Base-by-base conservation (phyloP, 2,797 vertebrate species). In the Saxicola maurus region DNA sequence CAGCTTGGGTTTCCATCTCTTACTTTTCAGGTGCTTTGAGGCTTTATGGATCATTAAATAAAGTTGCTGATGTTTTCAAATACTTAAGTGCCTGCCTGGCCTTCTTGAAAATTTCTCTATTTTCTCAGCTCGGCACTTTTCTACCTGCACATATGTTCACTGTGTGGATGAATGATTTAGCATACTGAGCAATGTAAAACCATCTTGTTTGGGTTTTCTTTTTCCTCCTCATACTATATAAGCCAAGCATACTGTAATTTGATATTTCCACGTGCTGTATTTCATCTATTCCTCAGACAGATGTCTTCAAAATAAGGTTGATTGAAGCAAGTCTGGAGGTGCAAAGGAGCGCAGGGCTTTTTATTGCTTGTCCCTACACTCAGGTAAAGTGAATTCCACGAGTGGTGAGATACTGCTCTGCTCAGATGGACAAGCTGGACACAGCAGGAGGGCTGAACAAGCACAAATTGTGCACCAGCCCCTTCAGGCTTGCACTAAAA, bases 11-110 rank as follows among this genome's bases (percentile, higher is more conserved):
- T 91, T 79, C 17, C 9, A 83, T 69, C 66, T 94, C 78, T 42
- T 46, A 55, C 30, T 38, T 60, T 46, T 42, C 1, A 0, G n/a
- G 68, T 65, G 67, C 77, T 94, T 24, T 21, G 45, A 72, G 65
- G 82, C 59, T 93, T 91, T 81, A 72, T 38, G 78, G 87, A 72
- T 91, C 72, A 85, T 93, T 89, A 86, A 55, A 81, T 66, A 80
- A 92, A 95, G 55, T 46, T 93, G 91, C 71, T 94, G 87, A 92
- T 92, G 51, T 37, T 93, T 80, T 82, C 69, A 85, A 72, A 94
- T 30, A 79, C 48, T 84, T 35, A 92, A 90, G 64, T 91, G 88
- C 87, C 94, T 95, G 89, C 33, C 77, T 86, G 76, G 80, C 76
- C 79, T 88, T 66, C 86, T 66, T 74, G 81, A 92, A 74, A 93